Conservation (phyloP, 2,797 vertebrate genomes). For the Liasis olivaceus region DNA sequence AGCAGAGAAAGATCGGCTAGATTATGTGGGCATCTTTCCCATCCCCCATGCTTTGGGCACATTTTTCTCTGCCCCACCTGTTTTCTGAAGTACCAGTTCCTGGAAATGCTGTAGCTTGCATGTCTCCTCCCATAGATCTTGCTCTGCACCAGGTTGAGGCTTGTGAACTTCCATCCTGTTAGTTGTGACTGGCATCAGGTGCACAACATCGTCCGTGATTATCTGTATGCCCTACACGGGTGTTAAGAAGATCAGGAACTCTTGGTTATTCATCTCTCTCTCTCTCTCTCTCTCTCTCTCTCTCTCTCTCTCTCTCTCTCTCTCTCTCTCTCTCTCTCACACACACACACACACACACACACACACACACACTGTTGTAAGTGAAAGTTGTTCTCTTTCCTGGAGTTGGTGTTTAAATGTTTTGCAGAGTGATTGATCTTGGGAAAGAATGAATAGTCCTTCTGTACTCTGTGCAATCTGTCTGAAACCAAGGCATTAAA, state of each 20-base stretch:
- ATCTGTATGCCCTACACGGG: neutral
- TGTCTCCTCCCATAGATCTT: neutral
- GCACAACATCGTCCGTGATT: neutral
- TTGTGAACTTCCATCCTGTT: neutral
- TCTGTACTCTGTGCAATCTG: neutral
- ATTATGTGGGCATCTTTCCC: conserved; percentile 27
- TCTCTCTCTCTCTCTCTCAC: too few species aligned
- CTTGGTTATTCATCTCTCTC: neutral
- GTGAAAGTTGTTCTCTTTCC: neutral
- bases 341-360: too few species aligned
- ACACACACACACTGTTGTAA: neutral
- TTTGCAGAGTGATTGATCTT: neutral
- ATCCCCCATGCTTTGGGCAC: conserved; percentile 7
- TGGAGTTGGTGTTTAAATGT: neutral
- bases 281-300: too few species aligned
- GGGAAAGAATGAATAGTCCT: neutral
- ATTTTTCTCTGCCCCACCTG: conserved; percentile 8
- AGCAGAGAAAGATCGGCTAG: conserved; percentile 5
- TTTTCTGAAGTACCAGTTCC: neutral
- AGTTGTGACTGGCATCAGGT: neutral
- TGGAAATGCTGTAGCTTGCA: conserved; percentile 1
- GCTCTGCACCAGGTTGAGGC: neutral
- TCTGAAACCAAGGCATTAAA: neutral
- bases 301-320: neutral
- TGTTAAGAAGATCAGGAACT: neutral